A percentile compares a stretch with the other conserved stretches of the same genome.
These are phyloP conservation scores for Drosophila mimetica DNA, from an alignment of 2,888 invertebrate genomes.

Conservation along the genomic window DNA sequence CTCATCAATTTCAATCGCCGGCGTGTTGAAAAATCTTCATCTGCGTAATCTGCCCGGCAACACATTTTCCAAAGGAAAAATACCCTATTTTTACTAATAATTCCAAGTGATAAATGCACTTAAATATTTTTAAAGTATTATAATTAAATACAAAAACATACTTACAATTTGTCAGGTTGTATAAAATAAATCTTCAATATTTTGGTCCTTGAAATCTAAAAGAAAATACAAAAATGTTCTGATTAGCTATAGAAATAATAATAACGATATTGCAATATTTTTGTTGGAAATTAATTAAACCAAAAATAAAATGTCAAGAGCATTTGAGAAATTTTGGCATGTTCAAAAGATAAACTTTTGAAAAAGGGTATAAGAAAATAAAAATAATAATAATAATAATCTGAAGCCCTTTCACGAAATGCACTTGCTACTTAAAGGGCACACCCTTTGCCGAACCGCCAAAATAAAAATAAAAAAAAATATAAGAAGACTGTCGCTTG, in stretches of 20 bases:
- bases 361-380: slow-evolving; percentile 2
- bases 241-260: background rate
- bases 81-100: no score
- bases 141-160: background rate
- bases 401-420: slow-evolving; percentile 19
- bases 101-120: no score
- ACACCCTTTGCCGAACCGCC: slow-evolving; percentile 27
- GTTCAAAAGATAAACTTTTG: slow-evolving; percentile 8
- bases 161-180: background rate
- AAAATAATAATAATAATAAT: slow-evolving; percentile 16
- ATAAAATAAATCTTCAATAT: background rate
- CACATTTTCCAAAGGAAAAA: background rate
- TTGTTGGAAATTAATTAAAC: background rate
- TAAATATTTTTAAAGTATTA: no score
- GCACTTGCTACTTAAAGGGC: slow-evolving; percentile 46
- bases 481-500: slow-evolving; percentile 48
- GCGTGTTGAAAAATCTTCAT: slow-evolving; percentile 29
- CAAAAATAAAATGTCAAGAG: no score
- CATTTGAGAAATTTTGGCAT: background rate
- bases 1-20: slow-evolving; percentile 39
- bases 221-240: background rate
- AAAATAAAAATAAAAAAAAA: slow-evolving; percentile 24
- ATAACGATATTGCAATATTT: no score
- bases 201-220: background rate
- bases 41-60: slow-evolving; percentile 9